A percentile compares a stretch with the other conserved stretches of the same genome.
Evolutionary conservation across 1,140 invertebrate species (phyloP).

Genomic region (Meloidogyne chitwoodi): DNA sequence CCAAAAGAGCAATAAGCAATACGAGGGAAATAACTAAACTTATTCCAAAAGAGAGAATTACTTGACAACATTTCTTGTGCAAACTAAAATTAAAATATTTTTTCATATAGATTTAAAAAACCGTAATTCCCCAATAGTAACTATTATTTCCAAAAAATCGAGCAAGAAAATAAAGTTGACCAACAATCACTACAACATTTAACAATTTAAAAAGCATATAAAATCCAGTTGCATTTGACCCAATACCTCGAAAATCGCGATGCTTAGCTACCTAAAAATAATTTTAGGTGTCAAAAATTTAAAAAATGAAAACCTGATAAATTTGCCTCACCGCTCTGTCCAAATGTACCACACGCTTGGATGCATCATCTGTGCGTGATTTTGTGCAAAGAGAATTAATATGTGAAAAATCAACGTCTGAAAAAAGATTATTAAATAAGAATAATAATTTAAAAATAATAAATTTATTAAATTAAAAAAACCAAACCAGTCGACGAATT

Average conservation of each 20-base stretch:
- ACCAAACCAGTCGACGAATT: neutral
- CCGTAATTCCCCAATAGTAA: neutral
- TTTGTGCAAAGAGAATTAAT: conserved; percentile 4
- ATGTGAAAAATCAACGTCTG: conserved; percentile 12
- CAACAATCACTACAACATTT: neutral
- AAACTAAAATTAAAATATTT: neutral
- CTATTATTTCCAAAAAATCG: conserved; percentile 2
- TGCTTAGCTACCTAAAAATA: neutral
- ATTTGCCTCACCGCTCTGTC: conserved; percentile 3
- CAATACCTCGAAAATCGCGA: conserved; percentile 1
- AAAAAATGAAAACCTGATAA: neutral
- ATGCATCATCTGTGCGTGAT: neutral
- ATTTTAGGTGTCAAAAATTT: neutral
- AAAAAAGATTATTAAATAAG: neutral
- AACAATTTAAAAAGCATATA: conserved; percentile 2
- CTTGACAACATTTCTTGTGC: neutral
- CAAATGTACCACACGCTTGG: neutral
- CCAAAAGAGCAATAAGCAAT: conserved; percentile 8
- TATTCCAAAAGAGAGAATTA: neutral
- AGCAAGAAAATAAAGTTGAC: conserved; percentile 1
- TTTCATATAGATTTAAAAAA: neutral
- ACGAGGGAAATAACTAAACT: conserved; percentile 9
- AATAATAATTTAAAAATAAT: too few relatives aligned
- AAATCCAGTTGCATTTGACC: neutral
- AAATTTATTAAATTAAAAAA: neutral